These are phyloP conservation scores for Junonia oenone DNA, from an alignment of 2,888 invertebrate genomes.

Conservation along the genomic window DNA sequence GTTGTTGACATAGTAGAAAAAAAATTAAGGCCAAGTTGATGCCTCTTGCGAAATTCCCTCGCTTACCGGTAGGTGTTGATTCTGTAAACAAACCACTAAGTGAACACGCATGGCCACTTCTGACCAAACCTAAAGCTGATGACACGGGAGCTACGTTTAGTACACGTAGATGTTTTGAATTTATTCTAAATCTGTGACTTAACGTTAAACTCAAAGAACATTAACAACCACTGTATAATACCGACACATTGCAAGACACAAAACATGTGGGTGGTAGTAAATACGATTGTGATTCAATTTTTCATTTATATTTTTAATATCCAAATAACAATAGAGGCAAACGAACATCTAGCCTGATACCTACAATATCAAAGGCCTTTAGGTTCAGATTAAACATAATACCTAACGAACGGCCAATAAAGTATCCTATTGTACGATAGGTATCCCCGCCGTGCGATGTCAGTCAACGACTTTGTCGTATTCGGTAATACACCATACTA, in stretches of 20 bases:
- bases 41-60: conserved; percentile 61
- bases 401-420: conserved; percentile 48
- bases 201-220: neutral
- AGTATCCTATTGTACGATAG: conserved; percentile 55
- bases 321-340: conserved; percentile 56
- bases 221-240: conserved; percentile 8
- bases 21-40: conserved; percentile 59
- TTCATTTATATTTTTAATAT: conserved; percentile 34
- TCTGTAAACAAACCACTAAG: conserved; percentile 58
- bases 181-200: neutral
- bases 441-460: conserved; percentile 45
- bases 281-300: conserved; percentile 30
- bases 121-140: conserved; percentile 54
- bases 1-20: conserved; percentile 52
- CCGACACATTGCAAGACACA: conserved; percentile 5
- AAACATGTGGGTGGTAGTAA: conserved; percentile 30
- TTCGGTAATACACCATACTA: conserved; percentile 52
- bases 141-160: conserved; percentile 45
- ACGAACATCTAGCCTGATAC: conserved; percentile 42
- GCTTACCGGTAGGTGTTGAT: conserved; percentile 66
- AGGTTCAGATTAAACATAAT: conserved; percentile 50
- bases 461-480: conserved; percentile 56
- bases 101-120: conserved; percentile 66
- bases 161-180: neutral
- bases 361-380: conserved; percentile 49